Percentiles rank a stretch among this genome's conserved stretches.
Conservation (phyloP, 64 coral and sea anemone species). For the Actinia tenebrosa region DNA sequence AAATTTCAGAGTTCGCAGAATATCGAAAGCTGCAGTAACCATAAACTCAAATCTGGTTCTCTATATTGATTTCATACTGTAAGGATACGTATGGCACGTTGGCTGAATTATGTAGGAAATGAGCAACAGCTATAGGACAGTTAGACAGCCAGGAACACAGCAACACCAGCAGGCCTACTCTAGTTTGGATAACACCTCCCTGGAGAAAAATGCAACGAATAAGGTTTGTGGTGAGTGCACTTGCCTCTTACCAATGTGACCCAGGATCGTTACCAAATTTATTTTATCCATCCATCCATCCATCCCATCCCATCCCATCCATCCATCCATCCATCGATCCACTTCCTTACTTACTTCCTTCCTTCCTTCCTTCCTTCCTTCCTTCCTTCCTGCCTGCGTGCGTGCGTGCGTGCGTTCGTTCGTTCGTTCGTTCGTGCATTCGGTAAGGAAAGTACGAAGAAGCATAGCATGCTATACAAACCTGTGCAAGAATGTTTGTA, state of each 20-base stretch:
- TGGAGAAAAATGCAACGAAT: background rate
- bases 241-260: background rate
- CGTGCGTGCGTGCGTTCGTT: too few species aligned
- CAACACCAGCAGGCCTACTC: slow-evolving; percentile 75
- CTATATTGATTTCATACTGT: background rate
- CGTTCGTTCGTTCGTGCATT: too few species aligned
- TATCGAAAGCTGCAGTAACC: background rate
- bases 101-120: slow-evolving; percentile 79
- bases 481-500: slow-evolving; percentile 96
- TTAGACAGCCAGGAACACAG: slow-evolving; percentile 87
- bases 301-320: too few species aligned
- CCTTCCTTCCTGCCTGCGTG: too few species aligned
- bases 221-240: background rate
- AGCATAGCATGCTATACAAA: background rate
- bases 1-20: background rate
- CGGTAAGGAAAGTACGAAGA: background rate
- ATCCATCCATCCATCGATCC: too few species aligned
- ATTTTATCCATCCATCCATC: too few species aligned
- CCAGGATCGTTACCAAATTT: too few species aligned
- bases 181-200: slow-evolving; percentile 78
- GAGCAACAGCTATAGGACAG: slow-evolving; percentile 87
- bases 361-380: too few species aligned
- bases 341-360: too few species aligned
- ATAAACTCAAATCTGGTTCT: too few species aligned
- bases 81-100: slow-evolving; percentile 99